These are phyloP conservation scores for Xylocampa areola DNA, from an alignment of 2,888 invertebrate genomes.

Conservation along the genomic window DNA sequence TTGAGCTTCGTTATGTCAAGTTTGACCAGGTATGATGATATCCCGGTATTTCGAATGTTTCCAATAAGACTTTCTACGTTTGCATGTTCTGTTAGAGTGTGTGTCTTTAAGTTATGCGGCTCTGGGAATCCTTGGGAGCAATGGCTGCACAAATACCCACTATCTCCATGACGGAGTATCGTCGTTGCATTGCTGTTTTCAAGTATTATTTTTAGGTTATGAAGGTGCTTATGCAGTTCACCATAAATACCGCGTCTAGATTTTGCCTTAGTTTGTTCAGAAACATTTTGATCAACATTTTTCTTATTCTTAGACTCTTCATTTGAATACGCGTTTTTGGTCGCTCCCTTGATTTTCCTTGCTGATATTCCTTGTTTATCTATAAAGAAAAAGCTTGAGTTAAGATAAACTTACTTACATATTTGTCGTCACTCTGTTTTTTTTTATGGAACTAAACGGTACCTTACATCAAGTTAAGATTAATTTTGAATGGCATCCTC, in stretches of 20 bases:
- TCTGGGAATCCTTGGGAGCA: constrained; percentile 63
- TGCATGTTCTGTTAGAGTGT: constrained; percentile 54
- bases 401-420: too few species aligned
- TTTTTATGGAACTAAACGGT: too few species aligned
- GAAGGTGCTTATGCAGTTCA: constrained; percentile 24
- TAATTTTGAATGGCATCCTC: too few species aligned
- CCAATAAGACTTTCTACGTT: constrained; percentile 17
- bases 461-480: too few species aligned
- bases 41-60: constrained; percentile 5
- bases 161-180: constrained; percentile 48
- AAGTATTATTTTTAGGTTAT: constrained; percentile 32
- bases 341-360: too few species aligned
- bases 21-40: constrained; percentile 26
- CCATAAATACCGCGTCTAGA: background rate
- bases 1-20: constrained; percentile 34
- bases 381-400: too few species aligned
- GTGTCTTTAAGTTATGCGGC: constrained; percentile 72
- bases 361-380: too few species aligned
- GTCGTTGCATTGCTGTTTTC: constrained; percentile 33
- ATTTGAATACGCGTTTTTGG: too few species aligned
- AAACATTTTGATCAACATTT: too few species aligned
- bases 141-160: constrained; percentile 71
- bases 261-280: background rate
- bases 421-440: too few species aligned
- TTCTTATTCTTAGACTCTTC: too few species aligned